Conservation (phyloP, 2,888 invertebrate genomes). For the Plagodis pulveraria region DNA sequence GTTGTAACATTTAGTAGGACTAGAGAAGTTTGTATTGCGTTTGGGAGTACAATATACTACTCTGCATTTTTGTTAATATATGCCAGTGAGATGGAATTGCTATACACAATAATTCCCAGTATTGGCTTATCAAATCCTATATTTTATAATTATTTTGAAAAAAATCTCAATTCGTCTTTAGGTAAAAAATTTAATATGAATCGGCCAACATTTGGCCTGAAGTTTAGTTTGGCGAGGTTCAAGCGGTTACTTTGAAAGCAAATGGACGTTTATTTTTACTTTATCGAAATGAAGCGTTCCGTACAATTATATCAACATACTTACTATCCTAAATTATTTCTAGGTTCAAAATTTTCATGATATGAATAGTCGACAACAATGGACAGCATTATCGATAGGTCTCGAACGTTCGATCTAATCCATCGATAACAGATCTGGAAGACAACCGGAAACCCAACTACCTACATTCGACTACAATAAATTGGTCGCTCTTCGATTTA, state of each 20-base stretch:
- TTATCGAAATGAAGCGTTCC: neutral
- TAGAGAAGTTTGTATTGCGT: no score
- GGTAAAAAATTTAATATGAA: neutral
- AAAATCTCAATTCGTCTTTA: neutral
- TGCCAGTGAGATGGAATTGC: no score
- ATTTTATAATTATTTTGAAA: no score
- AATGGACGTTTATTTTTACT: slow-evolving; percentile 47
- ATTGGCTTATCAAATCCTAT: no score
- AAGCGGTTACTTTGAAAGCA: slow-evolving; percentile 46
- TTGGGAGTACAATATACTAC: no score
- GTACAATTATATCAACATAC: neutral
- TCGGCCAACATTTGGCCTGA: slow-evolving; percentile 39
- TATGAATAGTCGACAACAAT: slow-evolving; percentile 9
- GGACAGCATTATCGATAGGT: slow-evolving; percentile 1
- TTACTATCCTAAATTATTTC: slow-evolving; percentile 3
- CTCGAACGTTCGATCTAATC: neutral
- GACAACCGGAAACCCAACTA: slow-evolving; percentile 44
- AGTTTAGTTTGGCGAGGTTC: slow-evolving; percentile 40
- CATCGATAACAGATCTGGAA: slow-evolving; percentile 42
- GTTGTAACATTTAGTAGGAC: no score
- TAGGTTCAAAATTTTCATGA: slow-evolving; percentile 6
- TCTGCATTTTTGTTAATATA: no score
- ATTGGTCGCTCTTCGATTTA: slow-evolving; percentile 49
- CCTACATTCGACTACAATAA: slow-evolving; percentile 44
- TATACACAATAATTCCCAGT: no score